These are phyloP conservation scores for Orthonychiurus folsomi DNA, from an alignment of 2,888 invertebrate species.

Conservation along the genomic window DNA sequence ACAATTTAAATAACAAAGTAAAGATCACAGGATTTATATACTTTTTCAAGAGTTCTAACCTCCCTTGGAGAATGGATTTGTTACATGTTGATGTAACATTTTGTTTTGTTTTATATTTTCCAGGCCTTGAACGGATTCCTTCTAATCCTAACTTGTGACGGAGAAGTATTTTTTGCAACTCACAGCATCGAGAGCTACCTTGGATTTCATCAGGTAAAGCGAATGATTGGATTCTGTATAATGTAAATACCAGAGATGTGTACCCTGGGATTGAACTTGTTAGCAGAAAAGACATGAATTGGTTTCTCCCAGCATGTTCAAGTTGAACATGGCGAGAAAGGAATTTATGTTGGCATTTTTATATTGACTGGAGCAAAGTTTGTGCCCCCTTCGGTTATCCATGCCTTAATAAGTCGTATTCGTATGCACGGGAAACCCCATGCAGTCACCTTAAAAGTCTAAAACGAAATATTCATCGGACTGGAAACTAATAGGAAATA, in stretches of 20 bases:
- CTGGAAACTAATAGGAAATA: too few relatives aligned
- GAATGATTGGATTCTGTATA: too few relatives aligned
- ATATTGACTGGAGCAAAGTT: neutral
- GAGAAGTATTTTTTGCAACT: constrained; percentile 98
- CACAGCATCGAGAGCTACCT: constrained; percentile 99
- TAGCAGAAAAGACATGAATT: too few relatives aligned
- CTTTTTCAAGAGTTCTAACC: too few relatives aligned
- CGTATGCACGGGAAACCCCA: neutral
- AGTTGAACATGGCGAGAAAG: too few relatives aligned
- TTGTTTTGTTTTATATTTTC: constrained; percentile 13
- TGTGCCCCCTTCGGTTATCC: constrained; percentile 12
- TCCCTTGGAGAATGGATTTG: too few relatives aligned
- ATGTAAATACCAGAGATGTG: too few relatives aligned
- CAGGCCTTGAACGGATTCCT: constrained; percentile 99
- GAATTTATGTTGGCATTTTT: constrained; percentile 11
- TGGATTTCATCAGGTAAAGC: constrained; percentile 99
- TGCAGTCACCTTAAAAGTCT: neutral
- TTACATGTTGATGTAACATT: neutral
- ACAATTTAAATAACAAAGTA: too few relatives aligned
- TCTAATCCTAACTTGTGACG: constrained; percentile 96
- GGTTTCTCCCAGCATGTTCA: too few relatives aligned
- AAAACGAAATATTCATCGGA: neutral
- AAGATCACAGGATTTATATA: too few relatives aligned
- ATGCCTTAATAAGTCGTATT: constrained; percentile 16
- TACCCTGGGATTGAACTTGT: too few relatives aligned